Conservation (phyloP, 2,888 invertebrate species). For the Dryadula phaetusa region DNA sequence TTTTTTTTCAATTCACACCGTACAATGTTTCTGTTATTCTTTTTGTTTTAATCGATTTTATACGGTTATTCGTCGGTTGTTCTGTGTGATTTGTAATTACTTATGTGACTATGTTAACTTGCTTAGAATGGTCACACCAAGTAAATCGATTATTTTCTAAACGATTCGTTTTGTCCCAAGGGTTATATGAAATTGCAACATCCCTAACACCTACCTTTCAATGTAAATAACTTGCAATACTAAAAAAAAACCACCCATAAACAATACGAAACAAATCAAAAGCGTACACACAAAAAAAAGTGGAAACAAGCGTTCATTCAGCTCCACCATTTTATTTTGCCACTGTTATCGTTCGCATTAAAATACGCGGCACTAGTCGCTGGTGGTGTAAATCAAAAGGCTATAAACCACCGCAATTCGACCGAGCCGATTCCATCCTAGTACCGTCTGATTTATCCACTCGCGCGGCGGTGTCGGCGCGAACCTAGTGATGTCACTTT, state of each 20-base stretch:
- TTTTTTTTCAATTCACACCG: slow-evolving; percentile 31
- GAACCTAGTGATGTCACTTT: slow-evolving; percentile 81
- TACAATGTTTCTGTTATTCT: slow-evolving; percentile 8
- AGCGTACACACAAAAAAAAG: slow-evolving; percentile 36
- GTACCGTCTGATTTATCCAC: slow-evolving; percentile 77
- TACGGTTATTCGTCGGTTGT: too few relatives aligned
- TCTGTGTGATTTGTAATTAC: background rate
- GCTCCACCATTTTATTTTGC: slow-evolving; percentile 52
- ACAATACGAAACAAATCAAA: slow-evolving; percentile 28
- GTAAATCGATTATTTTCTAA: background rate
- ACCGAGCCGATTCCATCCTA: slow-evolving; percentile 76
- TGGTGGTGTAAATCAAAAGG: slow-evolving; percentile 69
- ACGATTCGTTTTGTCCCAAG: background rate
- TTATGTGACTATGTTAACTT: background rate
- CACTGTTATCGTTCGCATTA: slow-evolving; percentile 58
- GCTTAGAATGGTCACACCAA: background rate
- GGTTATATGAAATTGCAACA: background rate
- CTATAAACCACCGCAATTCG: slow-evolving; percentile 73
- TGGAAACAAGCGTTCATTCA: slow-evolving; percentile 48
- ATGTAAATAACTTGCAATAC: background rate
- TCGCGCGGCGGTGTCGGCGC: slow-evolving; percentile 72
- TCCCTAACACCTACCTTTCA: background rate
- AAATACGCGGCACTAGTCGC: slow-evolving; percentile 63
- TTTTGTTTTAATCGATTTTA: background rate
- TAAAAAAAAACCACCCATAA: background rate